phyloP scores from a whole-genome alignment of 2,797 vertebrate genomes.

The Euthynnus affinis region DNA sequence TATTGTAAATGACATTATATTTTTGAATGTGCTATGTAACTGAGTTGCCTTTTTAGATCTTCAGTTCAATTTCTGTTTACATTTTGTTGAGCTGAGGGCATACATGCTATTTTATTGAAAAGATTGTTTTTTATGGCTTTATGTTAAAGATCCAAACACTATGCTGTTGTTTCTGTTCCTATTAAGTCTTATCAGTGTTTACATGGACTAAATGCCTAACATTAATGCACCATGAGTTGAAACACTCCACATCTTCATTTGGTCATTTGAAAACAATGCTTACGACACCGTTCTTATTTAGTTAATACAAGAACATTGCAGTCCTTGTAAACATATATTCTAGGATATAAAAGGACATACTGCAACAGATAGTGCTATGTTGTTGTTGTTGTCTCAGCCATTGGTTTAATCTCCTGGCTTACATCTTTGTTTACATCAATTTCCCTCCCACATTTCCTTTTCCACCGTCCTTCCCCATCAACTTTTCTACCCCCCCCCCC shows the following conservation, averaged over 20 bases:
- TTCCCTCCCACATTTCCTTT: slow-evolving; percentile 36
- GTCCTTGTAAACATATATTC: not conserved
- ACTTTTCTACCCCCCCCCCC: not conserved
- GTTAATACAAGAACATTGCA: not conserved
- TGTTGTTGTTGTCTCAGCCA: slow-evolving; percentile 4
- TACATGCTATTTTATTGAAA: not conserved
- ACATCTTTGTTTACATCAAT: slow-evolving; percentile 46
- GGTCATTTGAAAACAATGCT: slow-evolving; percentile 8
- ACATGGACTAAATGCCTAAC: not conserved
- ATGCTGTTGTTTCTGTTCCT: not conserved
- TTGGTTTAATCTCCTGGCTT: slow-evolving; percentile 16
- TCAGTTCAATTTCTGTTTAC: not conserved
- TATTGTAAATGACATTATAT: not conserved
- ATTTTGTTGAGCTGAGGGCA: not conserved
- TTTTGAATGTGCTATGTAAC: not conserved
- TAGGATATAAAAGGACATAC: slow-evolving; percentile 8
- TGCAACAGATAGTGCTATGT: slow-evolving; percentile 12
- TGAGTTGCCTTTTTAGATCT: not conserved
- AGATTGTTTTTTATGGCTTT: not conserved
- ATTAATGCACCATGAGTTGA: not conserved
- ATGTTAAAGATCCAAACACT: not conserved
- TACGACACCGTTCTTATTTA: not conserved
- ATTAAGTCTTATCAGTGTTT: not conserved
- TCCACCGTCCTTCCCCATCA: slow-evolving; percentile 27
- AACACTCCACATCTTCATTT: slow-evolving; percentile 7